A percentile compares a stretch with the other conserved stretches of the same genome.
These are phyloP conservation scores for Drosophila pseudoobscura DNA, from an alignment of 1,140 invertebrate species.

Conservation along the genomic window DNA sequence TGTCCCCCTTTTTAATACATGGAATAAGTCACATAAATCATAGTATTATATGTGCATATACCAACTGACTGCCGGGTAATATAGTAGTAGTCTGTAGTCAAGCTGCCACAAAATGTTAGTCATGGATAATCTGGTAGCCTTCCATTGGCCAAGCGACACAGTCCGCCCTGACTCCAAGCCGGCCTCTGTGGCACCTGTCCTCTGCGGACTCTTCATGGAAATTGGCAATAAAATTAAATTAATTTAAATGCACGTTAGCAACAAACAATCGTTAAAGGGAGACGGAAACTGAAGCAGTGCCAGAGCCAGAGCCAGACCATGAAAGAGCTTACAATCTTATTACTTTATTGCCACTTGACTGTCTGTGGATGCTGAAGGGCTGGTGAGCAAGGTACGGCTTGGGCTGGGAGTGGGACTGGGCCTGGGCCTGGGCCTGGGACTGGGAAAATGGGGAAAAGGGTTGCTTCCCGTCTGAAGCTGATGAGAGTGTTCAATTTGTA, in stretches of 20 bases:
- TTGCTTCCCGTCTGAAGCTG: background rate
- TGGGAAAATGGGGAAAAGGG: no score
- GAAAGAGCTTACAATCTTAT: conserved; percentile 3
- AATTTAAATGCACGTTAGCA: conserved; percentile 11
- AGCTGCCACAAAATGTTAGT: no score
- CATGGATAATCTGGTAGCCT: no score
- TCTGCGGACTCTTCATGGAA: background rate
- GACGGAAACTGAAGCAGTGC: background rate
- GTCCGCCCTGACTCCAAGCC: no score
- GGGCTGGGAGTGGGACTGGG: background rate
- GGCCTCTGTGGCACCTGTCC: background rate
- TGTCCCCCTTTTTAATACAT: no score
- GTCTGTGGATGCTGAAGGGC: background rate
- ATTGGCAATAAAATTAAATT: conserved; percentile 8
- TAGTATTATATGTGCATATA: no score
- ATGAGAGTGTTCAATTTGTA: conserved; percentile 1
- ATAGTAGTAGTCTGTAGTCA: no score
- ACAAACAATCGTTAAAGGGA: background rate
- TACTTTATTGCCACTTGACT: conserved; percentile 9
- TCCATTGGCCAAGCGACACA: no score
- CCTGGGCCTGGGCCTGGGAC: background rate
- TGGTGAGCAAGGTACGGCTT: background rate
- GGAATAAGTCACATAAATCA: no score
- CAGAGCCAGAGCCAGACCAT: background rate
- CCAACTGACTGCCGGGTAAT: no score